These are phyloP conservation scores for Rattus rattus DNA, from an alignment of 2,113 vertebrate genomes.

Conservation along the genomic window DNA sequence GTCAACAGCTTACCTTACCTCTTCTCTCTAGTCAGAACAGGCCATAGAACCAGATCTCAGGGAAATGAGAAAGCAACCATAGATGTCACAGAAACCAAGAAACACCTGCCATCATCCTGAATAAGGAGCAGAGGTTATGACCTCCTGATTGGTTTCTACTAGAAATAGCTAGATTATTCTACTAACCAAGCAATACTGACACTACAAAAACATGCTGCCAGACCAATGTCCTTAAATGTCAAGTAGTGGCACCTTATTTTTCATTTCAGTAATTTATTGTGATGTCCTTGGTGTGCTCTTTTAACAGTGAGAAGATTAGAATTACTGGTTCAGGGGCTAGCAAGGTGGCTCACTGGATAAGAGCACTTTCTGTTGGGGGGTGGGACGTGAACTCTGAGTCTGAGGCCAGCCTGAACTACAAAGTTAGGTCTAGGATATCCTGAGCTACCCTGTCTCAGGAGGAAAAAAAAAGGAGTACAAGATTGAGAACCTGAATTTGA, in stretches of 20 bases:
- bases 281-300: neutral
- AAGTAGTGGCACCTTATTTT: neutral
- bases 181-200: neutral
- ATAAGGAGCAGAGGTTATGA: neutral
- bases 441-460: neutral
- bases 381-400: neutral
- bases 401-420: neutral
- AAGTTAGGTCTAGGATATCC: neutral
- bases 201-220: neutral
- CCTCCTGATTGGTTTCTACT: neutral
- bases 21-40: constrained; percentile 6
- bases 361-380: neutral
- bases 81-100: neutral
- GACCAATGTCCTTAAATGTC: neutral
- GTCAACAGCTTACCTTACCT: constrained; percentile 28
- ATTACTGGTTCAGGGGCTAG: neutral
- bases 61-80: neutral
- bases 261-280: neutral
- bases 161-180: neutral
- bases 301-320: neutral
- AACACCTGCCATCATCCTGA: neutral
- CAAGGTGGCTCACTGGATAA: neutral
- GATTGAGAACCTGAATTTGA: neutral
- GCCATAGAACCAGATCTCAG: constrained; percentile 19
- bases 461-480: neutral